These are phyloP conservation scores for Aethes cnicana DNA, from an alignment of 2,888 invertebrate species.

Conservation along the genomic window DNA sequence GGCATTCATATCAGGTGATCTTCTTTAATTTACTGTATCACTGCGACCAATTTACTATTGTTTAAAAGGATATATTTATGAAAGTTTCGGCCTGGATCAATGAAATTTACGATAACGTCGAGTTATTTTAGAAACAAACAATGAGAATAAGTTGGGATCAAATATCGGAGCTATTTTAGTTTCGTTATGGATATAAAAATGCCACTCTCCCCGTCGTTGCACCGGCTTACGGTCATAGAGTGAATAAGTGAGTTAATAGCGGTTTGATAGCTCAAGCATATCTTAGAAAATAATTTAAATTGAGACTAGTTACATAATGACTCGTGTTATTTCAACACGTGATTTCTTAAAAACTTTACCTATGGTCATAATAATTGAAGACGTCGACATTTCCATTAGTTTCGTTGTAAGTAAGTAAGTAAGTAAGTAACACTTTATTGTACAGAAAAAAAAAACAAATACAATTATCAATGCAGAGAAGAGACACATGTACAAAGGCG, in stretches of 20 bases:
- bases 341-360: too few species aligned
- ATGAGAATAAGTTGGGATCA: slow-evolving; percentile 14
- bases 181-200: slow-evolving; percentile 27
- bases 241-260: neutral
- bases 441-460: too few species aligned
- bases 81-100: neutral
- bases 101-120: slow-evolving; percentile 11
- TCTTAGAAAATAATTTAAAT: too few species aligned
- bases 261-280: too few species aligned
- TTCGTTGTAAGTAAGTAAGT: too few species aligned
- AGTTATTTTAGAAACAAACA: slow-evolving; percentile 28
- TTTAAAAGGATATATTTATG: slow-evolving; percentile 2
- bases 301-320: too few species aligned
- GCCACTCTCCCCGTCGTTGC: neutral
- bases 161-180: slow-evolving; percentile 21
- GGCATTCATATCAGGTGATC: slow-evolving; percentile 4
- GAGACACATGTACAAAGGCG: too few species aligned
- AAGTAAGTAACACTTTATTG: too few species aligned
- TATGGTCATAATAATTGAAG: too few species aligned
- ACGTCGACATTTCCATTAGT: too few species aligned
- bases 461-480: too few species aligned
- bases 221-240: slow-evolving; percentile 1
- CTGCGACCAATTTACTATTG: slow-evolving; percentile 7
- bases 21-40: slow-evolving; percentile 7
- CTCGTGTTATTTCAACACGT: too few species aligned